Evolutionary conservation across 2,797 vertebrate species (phyloP), one percentile per base, ranked within the genome.

Genomic region (Phalloptychus januarius): DNA sequence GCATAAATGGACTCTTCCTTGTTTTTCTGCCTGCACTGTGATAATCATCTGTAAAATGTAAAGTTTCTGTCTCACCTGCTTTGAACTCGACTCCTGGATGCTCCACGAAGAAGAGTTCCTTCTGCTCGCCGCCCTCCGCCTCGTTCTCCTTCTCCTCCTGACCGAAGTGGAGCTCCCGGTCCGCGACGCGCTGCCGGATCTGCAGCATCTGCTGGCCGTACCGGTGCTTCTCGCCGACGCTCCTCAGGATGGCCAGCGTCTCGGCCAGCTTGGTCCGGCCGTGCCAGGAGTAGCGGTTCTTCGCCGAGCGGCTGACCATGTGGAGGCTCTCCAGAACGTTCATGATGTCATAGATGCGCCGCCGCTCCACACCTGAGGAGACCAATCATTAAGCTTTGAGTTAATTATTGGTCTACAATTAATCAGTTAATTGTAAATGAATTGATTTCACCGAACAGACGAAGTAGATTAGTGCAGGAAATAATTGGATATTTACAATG

Each of bases 261-360:
- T 97, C 95, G 1, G 89, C 85, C 82, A 99, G 96, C 25, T 97
- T 97, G 42, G 95, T 96, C 0, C 96, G 94, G 2, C 98, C 98
- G 0, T 99, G 97, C 98, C 98, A 99, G 0, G 93, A 87, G 71
- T 99, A 99, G 87, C 96, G 96, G 95, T 99, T 99, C 91, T 99
- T 99, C 44, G 98, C 98, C 0, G 98, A 95, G 52, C 97, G 97
- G 93, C 98, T 99, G 86, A 99, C 98, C 97, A 99, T 98, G 88
- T 99, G 97, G 23, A 99, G 95, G 80, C 98, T 99, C 94, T 99
- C 98, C 2, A 99, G 93, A 20, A 99, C 98, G 0, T 99, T 99
- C 95, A 99, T 97, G 33, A 99, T 99, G 79, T 99, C 98, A 0
- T 99, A 99, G 86, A 99, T 99, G 36, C 98, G 97, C 2, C 98